These are phyloP conservation scores for Istiophorus platypterus DNA, from an alignment of 2,113 vertebrate genomes.

Conservation along the genomic window DNA sequence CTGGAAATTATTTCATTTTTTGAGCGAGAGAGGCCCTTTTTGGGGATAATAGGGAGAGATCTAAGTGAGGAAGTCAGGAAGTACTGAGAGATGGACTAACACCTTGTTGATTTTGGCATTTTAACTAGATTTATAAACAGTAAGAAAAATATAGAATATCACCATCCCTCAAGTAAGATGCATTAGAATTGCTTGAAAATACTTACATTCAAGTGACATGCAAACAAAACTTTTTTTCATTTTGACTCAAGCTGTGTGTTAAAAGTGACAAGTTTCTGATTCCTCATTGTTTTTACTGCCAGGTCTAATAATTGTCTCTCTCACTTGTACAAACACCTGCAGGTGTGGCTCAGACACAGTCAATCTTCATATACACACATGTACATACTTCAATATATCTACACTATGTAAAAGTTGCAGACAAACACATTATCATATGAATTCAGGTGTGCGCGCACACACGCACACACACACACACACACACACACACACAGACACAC, in stretches of 20 bases:
- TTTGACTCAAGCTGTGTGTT: not conserved
- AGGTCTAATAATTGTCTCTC: slow-evolving; percentile 64
- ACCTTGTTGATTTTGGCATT: too few species aligned
- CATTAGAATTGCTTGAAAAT: not conserved
- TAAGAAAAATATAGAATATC: not conserved
- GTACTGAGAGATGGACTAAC: too few species aligned
- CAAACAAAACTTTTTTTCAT: not conserved
- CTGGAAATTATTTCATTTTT: too few species aligned
- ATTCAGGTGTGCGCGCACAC: not conserved
- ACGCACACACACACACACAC: not conserved
- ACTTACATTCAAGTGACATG: not conserved
- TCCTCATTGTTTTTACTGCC: slow-evolving; percentile 27
- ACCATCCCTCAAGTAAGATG: not conserved
- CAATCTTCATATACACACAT: not conserved
- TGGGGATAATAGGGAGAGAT: too few species aligned
- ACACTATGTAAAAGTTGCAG: slow-evolving; percentile 5
- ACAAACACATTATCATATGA: not conserved
- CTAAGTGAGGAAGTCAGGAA: too few species aligned
- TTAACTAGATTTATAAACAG: not conserved
- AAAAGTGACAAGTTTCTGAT: not conserved
- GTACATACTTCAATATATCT: not conserved
- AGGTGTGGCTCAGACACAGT: slow-evolving; percentile 28
- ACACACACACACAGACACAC: not conserved
- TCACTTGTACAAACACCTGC: slow-evolving; percentile 47
- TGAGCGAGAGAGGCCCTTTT: too few species aligned